phyloP scores from a whole-genome alignment of 2,888 invertebrate species.

The Scaptomyza polygonia region DNA sequence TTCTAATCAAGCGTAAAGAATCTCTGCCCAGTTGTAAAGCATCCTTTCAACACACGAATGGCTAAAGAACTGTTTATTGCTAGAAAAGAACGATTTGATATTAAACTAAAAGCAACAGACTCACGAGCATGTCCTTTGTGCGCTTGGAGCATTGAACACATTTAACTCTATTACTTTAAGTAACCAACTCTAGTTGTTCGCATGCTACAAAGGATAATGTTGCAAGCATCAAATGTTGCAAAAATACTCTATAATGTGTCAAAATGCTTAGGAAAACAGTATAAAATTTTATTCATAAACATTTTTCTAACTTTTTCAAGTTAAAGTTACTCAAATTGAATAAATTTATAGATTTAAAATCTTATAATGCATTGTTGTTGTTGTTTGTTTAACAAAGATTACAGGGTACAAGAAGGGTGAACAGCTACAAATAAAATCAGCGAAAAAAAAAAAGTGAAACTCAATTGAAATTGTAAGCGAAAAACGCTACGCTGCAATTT shows the following conservation, averaged over 20 bases:
- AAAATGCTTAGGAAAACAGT: too few relatives aligned
- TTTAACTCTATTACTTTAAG: background rate
- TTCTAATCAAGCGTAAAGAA: background rate
- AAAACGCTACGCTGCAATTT: conserved; percentile 32
- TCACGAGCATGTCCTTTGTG: background rate
- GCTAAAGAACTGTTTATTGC: background rate
- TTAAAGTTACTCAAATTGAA: too few relatives aligned
- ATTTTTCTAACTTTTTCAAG: too few relatives aligned
- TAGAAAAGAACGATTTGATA: background rate
- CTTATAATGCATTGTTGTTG: too few relatives aligned
- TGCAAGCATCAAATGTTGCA: background rate
- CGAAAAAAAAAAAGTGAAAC: conserved; percentile 42
- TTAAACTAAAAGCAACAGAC: background rate
- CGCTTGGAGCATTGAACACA: background rate
- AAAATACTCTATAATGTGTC: too few relatives aligned
- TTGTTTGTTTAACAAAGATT: background rate
- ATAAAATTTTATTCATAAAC: too few relatives aligned
- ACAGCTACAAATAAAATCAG: conserved; percentile 49
- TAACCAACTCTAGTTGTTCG: background rate
- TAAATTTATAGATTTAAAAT: too few relatives aligned
- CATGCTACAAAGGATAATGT: background rate
- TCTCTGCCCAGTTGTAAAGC: background rate
- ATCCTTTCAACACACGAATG: too few relatives aligned
- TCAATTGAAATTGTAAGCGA: conserved; percentile 35
- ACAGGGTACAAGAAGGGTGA: conserved; percentile 44